These are phyloP conservation scores for Rhynchophorus ferrugineus DNA, from an alignment of 1,140 invertebrate species.

Conservation along the genomic window DNA sequence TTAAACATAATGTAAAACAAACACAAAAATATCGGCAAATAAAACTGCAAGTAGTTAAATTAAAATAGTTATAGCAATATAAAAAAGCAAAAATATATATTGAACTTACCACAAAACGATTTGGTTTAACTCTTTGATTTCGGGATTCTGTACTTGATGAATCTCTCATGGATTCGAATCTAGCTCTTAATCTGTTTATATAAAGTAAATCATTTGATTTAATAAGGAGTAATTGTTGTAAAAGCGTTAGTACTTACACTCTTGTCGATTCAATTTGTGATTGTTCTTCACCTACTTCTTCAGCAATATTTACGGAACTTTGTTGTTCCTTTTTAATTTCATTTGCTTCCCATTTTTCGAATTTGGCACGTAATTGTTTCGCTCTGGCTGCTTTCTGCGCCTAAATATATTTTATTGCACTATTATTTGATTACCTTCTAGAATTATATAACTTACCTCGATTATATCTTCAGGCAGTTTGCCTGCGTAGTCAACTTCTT, in stretches of 20 bases:
- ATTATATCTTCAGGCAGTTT: constrained; percentile 32
- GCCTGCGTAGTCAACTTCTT: constrained; percentile 45
- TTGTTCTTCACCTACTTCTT: constrained; percentile 48
- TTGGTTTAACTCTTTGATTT: constrained; percentile 60
- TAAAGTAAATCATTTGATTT: too few species aligned
- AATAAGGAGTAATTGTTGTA: constrained; percentile 18
- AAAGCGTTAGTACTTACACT: constrained; percentile 37
- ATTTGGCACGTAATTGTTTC: constrained; percentile 79
- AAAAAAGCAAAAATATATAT: constrained; percentile 5
- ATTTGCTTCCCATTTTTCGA: constrained; percentile 81
- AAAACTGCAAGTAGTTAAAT: too few species aligned
- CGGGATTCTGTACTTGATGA: constrained; percentile 47
- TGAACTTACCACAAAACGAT: constrained; percentile 76
- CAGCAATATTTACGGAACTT: constrained; percentile 37
- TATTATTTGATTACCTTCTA: neutral
- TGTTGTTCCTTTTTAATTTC: constrained; percentile 51
- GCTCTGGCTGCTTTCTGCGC: constrained; percentile 75
- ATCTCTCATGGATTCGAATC: constrained; percentile 72
- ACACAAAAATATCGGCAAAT: constrained; percentile 5
- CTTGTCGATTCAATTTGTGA: constrained; percentile 68
- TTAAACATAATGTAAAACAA: constrained; percentile 8
- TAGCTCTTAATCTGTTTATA: constrained; percentile 69
- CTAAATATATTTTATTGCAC: constrained; percentile 44
- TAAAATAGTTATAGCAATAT: constrained; percentile 5
- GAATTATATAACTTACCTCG: constrained; percentile 17